These are phyloP conservation scores for Drosophila rufa DNA, from an alignment of 1,140 invertebrate species.

Conservation along the genomic window DNA sequence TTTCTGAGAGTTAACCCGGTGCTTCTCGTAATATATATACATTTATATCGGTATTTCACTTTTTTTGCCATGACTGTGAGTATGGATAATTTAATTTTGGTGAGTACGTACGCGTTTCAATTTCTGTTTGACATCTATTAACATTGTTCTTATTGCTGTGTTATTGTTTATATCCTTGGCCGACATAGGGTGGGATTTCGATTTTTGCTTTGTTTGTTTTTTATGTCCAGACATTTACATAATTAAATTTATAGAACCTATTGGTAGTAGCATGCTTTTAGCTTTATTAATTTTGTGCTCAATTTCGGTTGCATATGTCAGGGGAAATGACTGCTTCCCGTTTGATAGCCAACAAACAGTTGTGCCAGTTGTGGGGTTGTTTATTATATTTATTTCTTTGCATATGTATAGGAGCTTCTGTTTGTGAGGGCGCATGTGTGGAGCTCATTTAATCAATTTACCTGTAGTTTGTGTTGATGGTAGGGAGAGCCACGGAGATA, in stretches of 20 bases:
- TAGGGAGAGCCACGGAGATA: constrained; percentile 10
- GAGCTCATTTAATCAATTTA: constrained; percentile 72
- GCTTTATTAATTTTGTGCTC: constrained; percentile 76
- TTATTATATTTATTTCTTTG: constrained; percentile 47
- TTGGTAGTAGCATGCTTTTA: constrained; percentile 77
- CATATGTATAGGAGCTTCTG: constrained; percentile 6
- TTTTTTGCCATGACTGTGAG: constrained; percentile 5
- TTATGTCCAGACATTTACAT: constrained; percentile 75
- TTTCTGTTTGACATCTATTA: constrained; percentile 81
- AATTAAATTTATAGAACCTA: constrained; percentile 83
- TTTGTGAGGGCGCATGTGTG: constrained; percentile 25
- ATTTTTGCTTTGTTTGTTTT: constrained; percentile 36
- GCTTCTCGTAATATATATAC: constrained; percentile 31
- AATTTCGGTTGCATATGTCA: constrained; percentile 59
- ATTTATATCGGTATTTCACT: constrained; percentile 8
- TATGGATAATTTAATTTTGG: constrained; percentile 27
- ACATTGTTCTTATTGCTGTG: constrained; percentile 44
- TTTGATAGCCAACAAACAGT: constrained; percentile 33
- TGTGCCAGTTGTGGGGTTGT: constrained; percentile 40
- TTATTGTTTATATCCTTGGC: constrained; percentile 2
- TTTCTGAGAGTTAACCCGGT: constrained; percentile 2
- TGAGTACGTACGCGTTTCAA: constrained; percentile 53
- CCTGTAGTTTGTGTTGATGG: constrained; percentile 31
- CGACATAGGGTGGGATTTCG: neutral
- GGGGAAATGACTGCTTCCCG: constrained; percentile 38